A percentile compares a stretch with the other conserved stretches of the same genome.
Conservation (phyloP, 2,797 vertebrate species). For the Acanthurus lineatus region DNA sequence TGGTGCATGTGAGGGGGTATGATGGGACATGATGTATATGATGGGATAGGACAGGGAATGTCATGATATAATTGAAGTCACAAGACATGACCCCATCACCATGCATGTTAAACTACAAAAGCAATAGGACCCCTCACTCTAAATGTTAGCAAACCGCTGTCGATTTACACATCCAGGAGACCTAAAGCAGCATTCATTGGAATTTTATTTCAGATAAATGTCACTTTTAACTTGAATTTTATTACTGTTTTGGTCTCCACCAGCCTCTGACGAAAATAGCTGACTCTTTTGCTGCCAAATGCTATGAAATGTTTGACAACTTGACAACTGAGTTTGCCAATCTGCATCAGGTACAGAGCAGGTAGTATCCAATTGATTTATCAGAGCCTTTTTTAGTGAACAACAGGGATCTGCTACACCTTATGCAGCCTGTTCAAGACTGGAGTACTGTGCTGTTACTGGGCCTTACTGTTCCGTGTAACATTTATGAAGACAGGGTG, state of each 20-base stretch:
- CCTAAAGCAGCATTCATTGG: background rate
- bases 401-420: background rate
- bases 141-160: background rate
- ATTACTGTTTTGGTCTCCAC: background rate
- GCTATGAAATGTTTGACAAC: background rate
- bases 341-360: background rate
- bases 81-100: background rate
- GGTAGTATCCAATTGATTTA: background rate
- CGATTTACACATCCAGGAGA: background rate
- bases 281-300: background rate
- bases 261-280: background rate
- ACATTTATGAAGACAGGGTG: too few relatives aligned
- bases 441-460: too few relatives aligned
- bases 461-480: too few relatives aligned
- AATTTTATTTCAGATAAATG: background rate
- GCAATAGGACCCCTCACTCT: background rate
- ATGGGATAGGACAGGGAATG: background rate
- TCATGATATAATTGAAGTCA: background rate
- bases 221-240: background rate
- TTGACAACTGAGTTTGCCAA: too few relatives aligned
- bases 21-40: conserved; percentile 12
- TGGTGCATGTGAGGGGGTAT: conserved; percentile 1
- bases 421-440: too few relatives aligned
- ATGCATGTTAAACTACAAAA: background rate
- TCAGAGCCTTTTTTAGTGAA: background rate